phyloP scores from a whole-genome alignment of 2,888 invertebrate genomes.

The Sialis fuliginosa region DNA sequence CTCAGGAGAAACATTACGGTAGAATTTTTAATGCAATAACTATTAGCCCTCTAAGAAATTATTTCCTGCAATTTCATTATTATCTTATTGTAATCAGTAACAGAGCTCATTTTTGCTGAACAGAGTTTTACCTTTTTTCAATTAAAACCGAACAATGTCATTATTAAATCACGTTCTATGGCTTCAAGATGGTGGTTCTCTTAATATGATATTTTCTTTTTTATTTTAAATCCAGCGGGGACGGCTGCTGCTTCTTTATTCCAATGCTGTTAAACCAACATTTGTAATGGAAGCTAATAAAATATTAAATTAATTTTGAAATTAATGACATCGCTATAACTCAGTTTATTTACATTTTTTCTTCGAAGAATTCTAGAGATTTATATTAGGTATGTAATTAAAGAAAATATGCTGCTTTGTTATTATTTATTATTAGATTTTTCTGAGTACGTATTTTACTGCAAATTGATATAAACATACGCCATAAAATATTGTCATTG shows the following conservation, averaged over 20 bases:
- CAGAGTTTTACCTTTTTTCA: conserved; percentile 4
- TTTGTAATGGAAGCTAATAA: neutral
- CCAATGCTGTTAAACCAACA: neutral
- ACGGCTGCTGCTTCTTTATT: neutral
- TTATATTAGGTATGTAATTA: too few relatives aligned
- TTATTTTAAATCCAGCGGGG: conserved; percentile 1
- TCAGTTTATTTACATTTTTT: too few relatives aligned
- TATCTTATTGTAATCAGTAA: neutral
- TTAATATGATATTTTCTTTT: conserved; percentile 2
- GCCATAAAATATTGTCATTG: too few relatives aligned
- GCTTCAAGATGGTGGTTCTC: neutral
- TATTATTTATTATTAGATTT: too few relatives aligned
- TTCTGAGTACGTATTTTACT: too few relatives aligned
- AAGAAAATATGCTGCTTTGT: too few relatives aligned
- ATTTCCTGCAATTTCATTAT: neutral
- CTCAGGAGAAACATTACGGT: neutral
- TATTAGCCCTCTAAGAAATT: conserved; percentile 2
- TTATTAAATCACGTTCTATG: conserved; percentile 4
- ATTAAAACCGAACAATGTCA: conserved; percentile 6
- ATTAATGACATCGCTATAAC: neutral
- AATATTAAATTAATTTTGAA: neutral
- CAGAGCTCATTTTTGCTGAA: neutral
- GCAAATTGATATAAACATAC: too few relatives aligned
- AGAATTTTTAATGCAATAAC: conserved; percentile 5
- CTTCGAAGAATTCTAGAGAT: too few relatives aligned